Evolutionary conservation across 2,113 vertebrate genomes (phyloP).

Genomic region (Tyto alba): DNA sequence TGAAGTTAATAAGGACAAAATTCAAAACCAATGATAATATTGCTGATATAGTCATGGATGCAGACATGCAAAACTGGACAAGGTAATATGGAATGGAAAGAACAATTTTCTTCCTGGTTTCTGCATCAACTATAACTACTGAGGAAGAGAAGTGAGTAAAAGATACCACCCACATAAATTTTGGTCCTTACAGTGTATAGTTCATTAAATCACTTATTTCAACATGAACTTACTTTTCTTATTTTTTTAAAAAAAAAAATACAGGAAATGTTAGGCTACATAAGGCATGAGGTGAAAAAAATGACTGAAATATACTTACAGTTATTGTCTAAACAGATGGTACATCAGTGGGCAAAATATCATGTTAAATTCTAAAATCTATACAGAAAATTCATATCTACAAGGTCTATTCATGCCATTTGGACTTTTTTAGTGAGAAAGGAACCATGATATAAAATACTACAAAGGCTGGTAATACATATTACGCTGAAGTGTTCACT

Average conservation of each 20-base stretch:
- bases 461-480: not conserved
- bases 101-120: not conserved
- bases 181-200: not conserved
- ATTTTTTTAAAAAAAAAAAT: not conserved
- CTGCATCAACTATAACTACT: not conserved
- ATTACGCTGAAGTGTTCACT: too few species aligned
- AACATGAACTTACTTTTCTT: not conserved
- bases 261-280: not conserved
- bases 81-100: not conserved
- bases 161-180: rapidly evolving
- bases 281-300: not conserved
- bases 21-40: not conserved
- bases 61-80: not conserved
- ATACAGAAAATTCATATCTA: not conserved
- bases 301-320: not conserved
- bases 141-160: not conserved
- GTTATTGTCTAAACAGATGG: not conserved
- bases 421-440: not conserved
- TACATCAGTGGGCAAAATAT: not conserved
- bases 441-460: not conserved
- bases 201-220: not conserved
- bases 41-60: not conserved
- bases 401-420: not conserved
- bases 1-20: not conserved
- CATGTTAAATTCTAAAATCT: not conserved